Evolutionary conservation across 1,140 invertebrate species (phyloP).

Genomic region (Drosophila aff.): DNA sequence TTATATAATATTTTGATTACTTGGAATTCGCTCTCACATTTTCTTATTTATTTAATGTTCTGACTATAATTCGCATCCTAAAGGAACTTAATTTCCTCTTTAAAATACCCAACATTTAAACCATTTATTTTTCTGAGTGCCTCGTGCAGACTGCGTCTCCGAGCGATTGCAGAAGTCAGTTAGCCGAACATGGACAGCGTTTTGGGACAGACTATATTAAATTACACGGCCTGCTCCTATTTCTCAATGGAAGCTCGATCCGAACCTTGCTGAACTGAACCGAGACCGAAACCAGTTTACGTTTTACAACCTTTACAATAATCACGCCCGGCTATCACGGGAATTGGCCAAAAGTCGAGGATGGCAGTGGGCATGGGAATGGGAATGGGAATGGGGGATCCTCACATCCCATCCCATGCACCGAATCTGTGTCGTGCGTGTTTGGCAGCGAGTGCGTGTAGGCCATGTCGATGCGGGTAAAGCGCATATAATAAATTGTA

Average conservation of each 20-base stretch:
- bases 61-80: too few species aligned
- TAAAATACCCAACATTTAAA: too few species aligned
- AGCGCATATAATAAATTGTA: constrained; percentile 79
- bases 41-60: background rate
- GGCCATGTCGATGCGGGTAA: constrained; percentile 72
- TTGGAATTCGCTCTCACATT: background rate
- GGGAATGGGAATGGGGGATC: constrained; percentile 8
- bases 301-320: constrained; percentile 55
- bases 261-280: constrained; percentile 10
- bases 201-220: constrained; percentile 79
- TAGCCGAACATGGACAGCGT: constrained; percentile 78
- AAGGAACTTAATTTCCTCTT: too few species aligned
- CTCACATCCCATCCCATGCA: background rate
- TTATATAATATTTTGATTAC: background rate
- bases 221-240: constrained; percentile 69
- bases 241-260: constrained; percentile 52
- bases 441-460: constrained; percentile 66
- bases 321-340: constrained; percentile 43
- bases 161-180: constrained; percentile 71
- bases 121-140: constrained; percentile 24
- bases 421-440: constrained; percentile 53
- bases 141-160: constrained; percentile 19
- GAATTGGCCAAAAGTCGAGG: constrained; percentile 42
- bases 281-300: constrained; percentile 47
- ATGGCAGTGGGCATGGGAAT: background rate